Evolutionary conservation across 2,888 invertebrate genomes (phyloP).

Genomic region (Sesia bembeciformis): DNA sequence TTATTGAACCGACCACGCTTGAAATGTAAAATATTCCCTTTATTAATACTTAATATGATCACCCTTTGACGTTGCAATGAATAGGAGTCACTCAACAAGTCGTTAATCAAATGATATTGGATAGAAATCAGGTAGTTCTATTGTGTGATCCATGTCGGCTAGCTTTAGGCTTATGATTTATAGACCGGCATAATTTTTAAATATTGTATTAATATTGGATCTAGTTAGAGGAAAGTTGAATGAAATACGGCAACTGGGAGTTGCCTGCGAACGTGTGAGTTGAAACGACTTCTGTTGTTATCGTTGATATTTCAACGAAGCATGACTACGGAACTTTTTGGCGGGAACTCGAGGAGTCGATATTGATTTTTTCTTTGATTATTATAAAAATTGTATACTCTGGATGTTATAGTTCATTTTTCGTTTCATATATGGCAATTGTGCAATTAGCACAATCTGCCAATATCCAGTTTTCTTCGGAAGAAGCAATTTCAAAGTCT

Average conservation of each 20-base stretch:
- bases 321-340: neutral
- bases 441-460: no score
- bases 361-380: no score
- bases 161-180: constrained; percentile 57
- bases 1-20: constrained; percentile 28
- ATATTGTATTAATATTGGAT: constrained; percentile 37
- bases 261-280: constrained; percentile 18
- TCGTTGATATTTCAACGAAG: neutral
- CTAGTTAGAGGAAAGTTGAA: constrained; percentile 26
- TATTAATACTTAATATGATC: constrained; percentile 67
- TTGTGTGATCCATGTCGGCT: constrained; percentile 58
- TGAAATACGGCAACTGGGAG: constrained; percentile 22
- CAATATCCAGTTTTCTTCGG: no score
- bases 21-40: constrained; percentile 51
- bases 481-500: no score
- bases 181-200: constrained; percentile 48
- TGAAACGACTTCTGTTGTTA: no score
- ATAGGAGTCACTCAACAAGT: constrained; percentile 70
- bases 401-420: no score
- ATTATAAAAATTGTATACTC: no score
- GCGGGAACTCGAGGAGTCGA: no score
- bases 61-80: constrained; percentile 63
- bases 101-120: constrained; percentile 71
- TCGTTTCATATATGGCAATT: no score
- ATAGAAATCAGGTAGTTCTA: constrained; percentile 66